A percentile compares a stretch with the other conserved stretches of the same genome.
phyloP scores from a whole-genome alignment of 2,888 invertebrate species.

The Metalampra italica region DNA sequence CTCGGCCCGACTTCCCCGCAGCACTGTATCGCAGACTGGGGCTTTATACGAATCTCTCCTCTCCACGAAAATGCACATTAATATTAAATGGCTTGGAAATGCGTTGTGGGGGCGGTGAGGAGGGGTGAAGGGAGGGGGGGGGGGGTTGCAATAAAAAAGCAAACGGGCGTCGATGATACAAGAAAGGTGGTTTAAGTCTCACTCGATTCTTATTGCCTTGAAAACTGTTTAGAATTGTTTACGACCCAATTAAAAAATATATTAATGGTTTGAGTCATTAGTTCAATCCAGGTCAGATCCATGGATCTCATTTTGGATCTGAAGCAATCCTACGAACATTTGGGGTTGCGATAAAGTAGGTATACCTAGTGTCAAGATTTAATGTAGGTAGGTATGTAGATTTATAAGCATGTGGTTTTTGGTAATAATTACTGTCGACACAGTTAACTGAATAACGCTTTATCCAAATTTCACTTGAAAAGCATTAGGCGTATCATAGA shows the following conservation, averaged over 20 bases:
- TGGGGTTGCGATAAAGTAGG: too few species aligned
- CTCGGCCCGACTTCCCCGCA: conserved; percentile 52
- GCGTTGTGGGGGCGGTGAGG: conserved; percentile 55
- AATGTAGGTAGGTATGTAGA: too few species aligned
- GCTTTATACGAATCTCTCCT: conserved; percentile 75
- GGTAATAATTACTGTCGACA: too few species aligned
- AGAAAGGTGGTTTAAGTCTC: conserved; percentile 47
- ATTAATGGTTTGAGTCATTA: not conserved
- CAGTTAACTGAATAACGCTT: too few species aligned
- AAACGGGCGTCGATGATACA: conserved; percentile 67
- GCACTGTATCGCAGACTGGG: conserved; percentile 68
- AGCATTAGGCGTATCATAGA: too few species aligned
- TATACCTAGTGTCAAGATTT: too few species aligned
- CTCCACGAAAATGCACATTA: conserved; percentile 80
- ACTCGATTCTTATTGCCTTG: conserved; percentile 42
- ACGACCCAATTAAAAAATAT: conserved; percentile 1
- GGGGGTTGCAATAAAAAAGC: conserved; percentile 64
- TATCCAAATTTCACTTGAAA: too few species aligned
- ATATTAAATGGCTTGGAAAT: conserved; percentile 80
- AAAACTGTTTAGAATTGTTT: conserved; percentile 10
- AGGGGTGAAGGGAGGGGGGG: conserved; percentile 41
- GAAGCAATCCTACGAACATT: too few species aligned
- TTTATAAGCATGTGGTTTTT: too few species aligned
- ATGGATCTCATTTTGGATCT: too few species aligned
- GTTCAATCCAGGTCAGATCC: too few species aligned